Evolutionary conservation across 2,113 vertebrate genomes (phyloP).

Genomic region (Platichthys stellatus): DNA sequence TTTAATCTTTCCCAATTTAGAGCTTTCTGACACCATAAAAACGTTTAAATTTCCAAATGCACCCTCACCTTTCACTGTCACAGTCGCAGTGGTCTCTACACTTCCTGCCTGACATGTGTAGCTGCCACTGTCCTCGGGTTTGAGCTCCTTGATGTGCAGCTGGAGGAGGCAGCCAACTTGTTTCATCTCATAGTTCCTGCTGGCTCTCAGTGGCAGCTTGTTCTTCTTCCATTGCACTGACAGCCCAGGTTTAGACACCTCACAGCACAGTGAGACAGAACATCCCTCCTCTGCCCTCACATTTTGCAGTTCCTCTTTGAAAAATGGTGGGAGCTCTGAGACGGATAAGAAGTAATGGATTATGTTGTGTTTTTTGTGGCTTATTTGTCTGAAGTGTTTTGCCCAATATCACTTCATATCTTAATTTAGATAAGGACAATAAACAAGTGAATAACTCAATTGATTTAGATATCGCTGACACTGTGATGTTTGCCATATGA

Average conservation of each 20-base stretch:
- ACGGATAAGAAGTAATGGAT: not conserved
- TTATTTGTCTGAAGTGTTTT: not conserved
- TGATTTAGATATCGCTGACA: not conserved
- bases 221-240: slow-evolving; percentile 66
- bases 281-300: slow-evolving; percentile 52
- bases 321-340: slow-evolving; percentile 47
- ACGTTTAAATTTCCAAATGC: not conserved
- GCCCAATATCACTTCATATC: not conserved
- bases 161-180: slow-evolving; percentile 58
- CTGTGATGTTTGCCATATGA: not conserved
- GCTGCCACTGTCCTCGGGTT: slow-evolving; percentile 59
- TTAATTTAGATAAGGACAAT: not conserved
- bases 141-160: slow-evolving; percentile 58
- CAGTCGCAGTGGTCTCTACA: slow-evolving; percentile 46
- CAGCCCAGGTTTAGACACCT: slow-evolving; percentile 58
- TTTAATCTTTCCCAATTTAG: too few species aligned
- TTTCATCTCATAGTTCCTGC: slow-evolving; percentile 58
- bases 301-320: slow-evolving; percentile 39
- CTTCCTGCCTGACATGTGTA: slow-evolving; percentile 60
- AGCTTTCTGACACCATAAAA: not conserved
- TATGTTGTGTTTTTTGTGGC: not conserved
- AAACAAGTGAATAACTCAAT: too few species aligned
- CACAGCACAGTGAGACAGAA: slow-evolving; percentile 47
- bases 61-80: slow-evolving; percentile 56
- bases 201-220: slow-evolving; percentile 40